Conservation (phyloP, 2,797 vertebrate genomes). For the Alauda arvensis region DNA sequence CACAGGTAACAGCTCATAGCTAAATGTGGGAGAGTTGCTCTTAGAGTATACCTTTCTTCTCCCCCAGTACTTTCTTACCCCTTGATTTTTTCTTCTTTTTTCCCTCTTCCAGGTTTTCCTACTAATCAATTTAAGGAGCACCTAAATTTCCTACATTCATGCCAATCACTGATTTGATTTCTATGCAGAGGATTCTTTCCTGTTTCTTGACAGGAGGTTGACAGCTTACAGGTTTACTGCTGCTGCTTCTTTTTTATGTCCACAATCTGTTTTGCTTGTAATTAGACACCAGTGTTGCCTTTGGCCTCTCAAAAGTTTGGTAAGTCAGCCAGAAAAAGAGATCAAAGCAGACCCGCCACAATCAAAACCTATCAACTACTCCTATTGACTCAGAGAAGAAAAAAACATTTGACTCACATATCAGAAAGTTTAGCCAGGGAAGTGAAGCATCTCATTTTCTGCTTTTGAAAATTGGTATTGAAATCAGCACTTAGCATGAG, state of each 20-base stretch:
- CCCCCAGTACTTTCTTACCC: neutral
- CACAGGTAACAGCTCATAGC: neutral
- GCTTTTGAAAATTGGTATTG: neutral
- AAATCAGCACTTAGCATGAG: neutral
- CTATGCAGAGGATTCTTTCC: neutral
- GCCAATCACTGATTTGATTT: neutral
- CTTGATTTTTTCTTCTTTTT: neutral
- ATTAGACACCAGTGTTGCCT: slow-evolving; percentile 5
- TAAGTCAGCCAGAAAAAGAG: neutral
- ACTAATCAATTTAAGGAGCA: neutral
- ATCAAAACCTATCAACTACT: neutral
- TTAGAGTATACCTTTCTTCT: neutral
- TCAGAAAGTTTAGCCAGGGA: neutral
- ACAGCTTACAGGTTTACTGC: neutral
- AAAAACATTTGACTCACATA: neutral
- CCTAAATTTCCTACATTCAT: neutral
- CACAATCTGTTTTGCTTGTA: neutral
- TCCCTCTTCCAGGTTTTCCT: neutral
- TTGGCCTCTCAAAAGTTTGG: neutral
- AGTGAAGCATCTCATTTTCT: neutral
- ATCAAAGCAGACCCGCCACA: neutral
- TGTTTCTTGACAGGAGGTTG: neutral
- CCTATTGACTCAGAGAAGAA: neutral
- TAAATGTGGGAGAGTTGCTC: neutral
- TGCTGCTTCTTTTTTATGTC: neutral